Evolutionary conservation across 2,797 vertebrate species (phyloP).

Genomic region (Selene dorsalis): DNA sequence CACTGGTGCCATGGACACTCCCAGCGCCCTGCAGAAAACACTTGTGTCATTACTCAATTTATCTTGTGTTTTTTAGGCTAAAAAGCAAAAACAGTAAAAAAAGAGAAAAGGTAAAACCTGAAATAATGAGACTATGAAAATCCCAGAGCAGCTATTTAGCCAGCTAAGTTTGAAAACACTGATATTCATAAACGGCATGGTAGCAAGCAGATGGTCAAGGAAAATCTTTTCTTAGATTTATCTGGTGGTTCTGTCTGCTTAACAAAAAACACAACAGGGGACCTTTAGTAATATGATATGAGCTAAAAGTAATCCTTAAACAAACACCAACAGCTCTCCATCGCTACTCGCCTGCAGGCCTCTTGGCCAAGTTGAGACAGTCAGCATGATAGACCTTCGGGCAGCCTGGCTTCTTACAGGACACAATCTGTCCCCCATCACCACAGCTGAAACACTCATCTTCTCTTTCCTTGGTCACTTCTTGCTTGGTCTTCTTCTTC

Average conservation of each 20-base stretch:
- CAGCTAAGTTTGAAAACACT: too few relatives aligned
- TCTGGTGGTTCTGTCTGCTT: too few relatives aligned
- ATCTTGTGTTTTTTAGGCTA: background rate
- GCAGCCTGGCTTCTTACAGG: slow-evolving; percentile 96
- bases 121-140: background rate
- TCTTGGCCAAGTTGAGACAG: slow-evolving; percentile 96
- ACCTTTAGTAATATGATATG: background rate
- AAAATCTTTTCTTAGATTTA: too few relatives aligned
- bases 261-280: too few relatives aligned
- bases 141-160: too few relatives aligned
- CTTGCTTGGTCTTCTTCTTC: slow-evolving; percentile 92
- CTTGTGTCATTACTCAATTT: slow-evolving; percentile 2
- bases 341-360: slow-evolving; percentile 90
- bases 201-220: too few relatives aligned
- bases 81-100: background rate
- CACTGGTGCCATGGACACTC: slow-evolving; percentile 99
- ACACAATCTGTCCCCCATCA: slow-evolving; percentile 95
- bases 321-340: background rate
- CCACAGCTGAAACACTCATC: slow-evolving; percentile 99
- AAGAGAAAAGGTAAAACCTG: background rate
- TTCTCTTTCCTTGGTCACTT: slow-evolving; percentile 93
- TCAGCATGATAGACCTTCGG: slow-evolving; percentile 98
- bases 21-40: slow-evolving; percentile 91
- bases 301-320: background rate
- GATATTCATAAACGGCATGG: too few relatives aligned